These are phyloP conservation scores for Pituophis catenifer DNA, from an alignment of 2,113 vertebrate species.

Conservation along the genomic window DNA sequence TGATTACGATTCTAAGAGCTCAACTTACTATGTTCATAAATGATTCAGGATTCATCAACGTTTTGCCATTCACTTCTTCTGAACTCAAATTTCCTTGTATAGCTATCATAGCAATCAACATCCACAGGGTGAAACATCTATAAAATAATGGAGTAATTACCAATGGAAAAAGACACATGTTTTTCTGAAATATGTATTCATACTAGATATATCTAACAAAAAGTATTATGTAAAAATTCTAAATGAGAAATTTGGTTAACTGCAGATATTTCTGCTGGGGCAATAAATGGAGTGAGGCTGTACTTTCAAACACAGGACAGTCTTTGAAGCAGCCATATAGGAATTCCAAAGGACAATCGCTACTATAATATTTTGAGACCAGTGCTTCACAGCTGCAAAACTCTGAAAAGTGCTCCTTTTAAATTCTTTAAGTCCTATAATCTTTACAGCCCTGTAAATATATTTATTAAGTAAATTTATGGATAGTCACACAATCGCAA, in stretches of 20 bases:
- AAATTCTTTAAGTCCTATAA: no score
- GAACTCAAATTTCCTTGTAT: background rate
- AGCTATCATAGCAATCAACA: background rate
- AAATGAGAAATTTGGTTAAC: background rate
- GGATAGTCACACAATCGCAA: background rate
- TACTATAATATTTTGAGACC: no score
- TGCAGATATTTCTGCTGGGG: background rate
- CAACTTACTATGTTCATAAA: slow-evolving; percentile 1
- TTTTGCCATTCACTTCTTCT: background rate
- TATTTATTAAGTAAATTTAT: no score
- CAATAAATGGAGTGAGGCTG: background rate
- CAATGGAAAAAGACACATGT: background rate
- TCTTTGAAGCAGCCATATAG: no score
- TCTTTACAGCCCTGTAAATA: no score
- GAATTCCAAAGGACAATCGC: no score
- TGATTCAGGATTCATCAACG: background rate
- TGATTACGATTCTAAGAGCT: background rate
- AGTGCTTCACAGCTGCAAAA: no score
- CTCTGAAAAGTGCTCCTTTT: no score
- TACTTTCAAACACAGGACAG: background rate
- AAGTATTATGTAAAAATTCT: background rate
- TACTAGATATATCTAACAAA: background rate
- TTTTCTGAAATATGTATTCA: background rate
- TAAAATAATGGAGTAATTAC: background rate
- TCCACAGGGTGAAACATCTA: background rate